Conservation (phyloP, 1,140 invertebrate species). For the Galleria mellonella region DNA sequence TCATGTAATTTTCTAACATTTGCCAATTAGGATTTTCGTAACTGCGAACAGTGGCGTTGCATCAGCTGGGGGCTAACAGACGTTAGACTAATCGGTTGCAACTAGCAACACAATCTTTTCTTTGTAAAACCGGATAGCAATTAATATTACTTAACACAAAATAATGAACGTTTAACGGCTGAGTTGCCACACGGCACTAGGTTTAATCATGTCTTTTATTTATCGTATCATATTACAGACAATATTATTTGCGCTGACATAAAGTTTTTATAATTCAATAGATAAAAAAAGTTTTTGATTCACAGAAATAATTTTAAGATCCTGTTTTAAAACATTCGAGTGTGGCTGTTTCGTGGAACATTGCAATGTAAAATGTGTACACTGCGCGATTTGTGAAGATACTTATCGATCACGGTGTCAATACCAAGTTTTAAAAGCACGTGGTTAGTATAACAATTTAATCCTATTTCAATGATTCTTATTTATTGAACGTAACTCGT, state of each 20-base stretch:
- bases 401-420: no score
- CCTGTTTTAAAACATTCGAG: no score
- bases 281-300: no score
- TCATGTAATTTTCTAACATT: constrained; percentile 25
- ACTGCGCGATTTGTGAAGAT: no score
- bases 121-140: constrained; percentile 47
- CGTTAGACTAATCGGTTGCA: constrained; percentile 29
- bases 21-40: constrained; percentile 46
- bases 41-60: constrained; percentile 24
- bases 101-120: constrained; percentile 38
- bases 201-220: constrained; percentile 7
- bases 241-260: neutral
- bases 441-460: no score
- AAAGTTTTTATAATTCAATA: no score
- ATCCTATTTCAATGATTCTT: no score
- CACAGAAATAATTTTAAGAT: no score
- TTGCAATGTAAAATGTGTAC: no score
- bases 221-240: constrained; percentile 13
- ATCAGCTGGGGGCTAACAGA: constrained; percentile 32
- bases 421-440: no score
- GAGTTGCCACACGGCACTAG: constrained; percentile 31
- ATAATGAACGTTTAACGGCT: constrained; percentile 51
- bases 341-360: no score
- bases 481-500: no score
- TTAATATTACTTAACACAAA: constrained; percentile 60